Evolutionary conservation across 64 coral and sea anemone species (phyloP), one percentile per base, ranked within the genome.

Genomic region (Stylophora pistillata): DNA sequence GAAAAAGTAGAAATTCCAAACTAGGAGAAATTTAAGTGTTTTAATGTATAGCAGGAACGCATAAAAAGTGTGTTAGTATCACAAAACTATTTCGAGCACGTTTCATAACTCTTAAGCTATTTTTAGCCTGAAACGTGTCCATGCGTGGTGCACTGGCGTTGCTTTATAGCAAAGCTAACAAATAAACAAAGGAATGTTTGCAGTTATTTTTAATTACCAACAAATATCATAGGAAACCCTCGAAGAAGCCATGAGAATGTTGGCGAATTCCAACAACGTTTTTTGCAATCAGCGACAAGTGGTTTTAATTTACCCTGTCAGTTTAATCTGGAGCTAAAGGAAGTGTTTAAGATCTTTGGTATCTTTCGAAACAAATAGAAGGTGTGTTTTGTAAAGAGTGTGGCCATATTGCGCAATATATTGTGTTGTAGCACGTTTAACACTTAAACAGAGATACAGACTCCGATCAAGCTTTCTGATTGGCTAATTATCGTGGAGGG

Each of bases 121-220:
- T 68, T 68, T 68, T 68, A 68, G 64, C n/a, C 1, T n/a, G 61
- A 68, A 68, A 68, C 64, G n/a, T 68, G 64, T 25, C n/a, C 12
- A 25, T 68, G n/a, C 23, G 64, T 68, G 21, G 26, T 25, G 12
- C 20, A 25, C 64, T 21, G 10, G 25, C 52, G 75, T 56, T 56
- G 75, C 23, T 78, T 34, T 56, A 47, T 25, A 47, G 27, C 56
- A 78, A 13, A 56, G 2, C 53, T 25, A 23, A 30, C 75, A 56
- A 54, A 25, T 78, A 53, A 27, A 26, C 41, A 26, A 26, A 77
- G 31, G 14, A 12, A 7, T 79, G 55, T 31, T 79, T 79, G 55
- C 15, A 25, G 77, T 79, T 79, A 79, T 79, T 79, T 79, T 60
- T 79, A 27, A 47, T 56, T 31, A 79, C 55, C 27, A 79, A 59